phyloP scores from a whole-genome alignment of 2,888 invertebrate genomes.

The Caenorhabditis macrosperma region DNA sequence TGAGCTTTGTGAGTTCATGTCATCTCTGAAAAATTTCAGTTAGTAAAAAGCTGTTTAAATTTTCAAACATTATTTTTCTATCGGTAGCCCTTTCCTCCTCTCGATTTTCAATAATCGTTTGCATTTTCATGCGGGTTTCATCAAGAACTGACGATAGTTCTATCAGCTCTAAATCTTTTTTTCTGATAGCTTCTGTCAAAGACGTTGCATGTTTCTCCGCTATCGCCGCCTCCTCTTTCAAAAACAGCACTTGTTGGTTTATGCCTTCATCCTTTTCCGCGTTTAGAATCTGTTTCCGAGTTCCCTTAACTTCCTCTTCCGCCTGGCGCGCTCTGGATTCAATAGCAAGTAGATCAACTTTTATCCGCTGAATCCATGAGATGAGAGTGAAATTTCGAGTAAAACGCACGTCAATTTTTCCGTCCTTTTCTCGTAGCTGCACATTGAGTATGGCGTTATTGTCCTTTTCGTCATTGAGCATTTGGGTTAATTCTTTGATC shows the following conservation, averaged over 20 bases:
- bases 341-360: conserved; percentile 59
- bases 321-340: conserved; percentile 62
- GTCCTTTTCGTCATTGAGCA: conserved; percentile 37
- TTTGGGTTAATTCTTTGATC: conserved; percentile 27
- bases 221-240: no score
- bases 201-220: no score
- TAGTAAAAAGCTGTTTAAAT: conserved; percentile 8
- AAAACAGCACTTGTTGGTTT: conserved; percentile 23
- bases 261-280: conserved; percentile 43
- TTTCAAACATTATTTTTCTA: neutral
- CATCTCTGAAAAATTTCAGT: conserved; percentile 7
- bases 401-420: conserved; percentile 62
- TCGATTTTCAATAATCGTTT: neutral
- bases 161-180: neutral
- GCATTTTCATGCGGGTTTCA: neutral
- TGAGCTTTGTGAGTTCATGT: conserved; percentile 15
- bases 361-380: conserved; percentile 53
- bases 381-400: no score
- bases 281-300: conserved; percentile 44
- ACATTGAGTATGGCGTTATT: conserved; percentile 57
- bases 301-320: conserved; percentile 57
- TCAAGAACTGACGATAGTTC: neutral
- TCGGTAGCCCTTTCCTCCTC: neutral
- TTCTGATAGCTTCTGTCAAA: neutral
- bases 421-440: conserved; percentile 58